Conservation (phyloP, 2,113 vertebrate species). For the Oophaga pumilio region DNA sequence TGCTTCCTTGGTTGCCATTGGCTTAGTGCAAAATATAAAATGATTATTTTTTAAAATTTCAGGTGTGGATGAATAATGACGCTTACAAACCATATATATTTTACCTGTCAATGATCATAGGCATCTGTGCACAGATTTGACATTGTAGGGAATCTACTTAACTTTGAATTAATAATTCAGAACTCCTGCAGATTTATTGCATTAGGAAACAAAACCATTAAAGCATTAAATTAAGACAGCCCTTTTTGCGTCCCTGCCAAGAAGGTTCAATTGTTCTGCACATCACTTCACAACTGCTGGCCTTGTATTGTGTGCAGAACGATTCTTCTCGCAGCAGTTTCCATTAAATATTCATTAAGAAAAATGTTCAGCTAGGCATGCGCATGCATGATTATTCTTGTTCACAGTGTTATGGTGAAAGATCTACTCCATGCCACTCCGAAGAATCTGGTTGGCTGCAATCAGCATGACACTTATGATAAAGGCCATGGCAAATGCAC, state of each 20-base stretch:
- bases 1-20: conserved; percentile 46
- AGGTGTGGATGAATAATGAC: neutral
- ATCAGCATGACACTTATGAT: conserved; percentile 99
- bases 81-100: neutral
- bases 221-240: conserved; percentile 92
- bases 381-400: conserved; percentile 81
- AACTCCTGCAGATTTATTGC: conserved; percentile 89
- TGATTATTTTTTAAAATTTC: conserved; percentile 10
- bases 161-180: conserved; percentile 59
- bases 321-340: conserved; percentile 62
- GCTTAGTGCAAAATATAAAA: conserved; percentile 38
- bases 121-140: conserved; percentile 16
- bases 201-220: conserved; percentile 86
- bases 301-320: conserved; percentile 69
- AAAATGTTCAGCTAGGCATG: conserved; percentile 81
- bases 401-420: conserved; percentile 72
- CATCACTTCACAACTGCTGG: conserved; percentile 73
- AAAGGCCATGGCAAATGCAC: conserved; percentile 99
- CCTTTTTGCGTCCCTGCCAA: conserved; percentile 95
- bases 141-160: neutral
- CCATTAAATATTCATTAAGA: conserved; percentile 66
- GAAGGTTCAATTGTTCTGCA: conserved; percentile 78
- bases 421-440: conserved; percentile 96
- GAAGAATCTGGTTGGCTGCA: conserved; percentile 98
- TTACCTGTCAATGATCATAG: conserved; percentile 12